Conservation (phyloP, 1,140 invertebrate genomes). For the Neodiprion fabricii region DNA sequence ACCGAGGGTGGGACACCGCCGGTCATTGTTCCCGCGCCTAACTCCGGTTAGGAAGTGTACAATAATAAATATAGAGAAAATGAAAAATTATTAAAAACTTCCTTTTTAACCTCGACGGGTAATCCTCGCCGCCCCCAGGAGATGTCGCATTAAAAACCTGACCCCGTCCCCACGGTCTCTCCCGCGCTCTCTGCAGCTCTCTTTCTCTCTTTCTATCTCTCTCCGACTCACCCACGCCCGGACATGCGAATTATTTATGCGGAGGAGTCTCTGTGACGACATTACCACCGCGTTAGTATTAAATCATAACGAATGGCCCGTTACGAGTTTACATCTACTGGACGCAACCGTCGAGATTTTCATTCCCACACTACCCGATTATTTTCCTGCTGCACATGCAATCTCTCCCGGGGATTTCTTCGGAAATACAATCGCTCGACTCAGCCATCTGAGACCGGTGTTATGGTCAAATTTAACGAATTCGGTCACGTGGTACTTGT, state of each 20-base stretch:
- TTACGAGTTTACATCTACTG: conserved; percentile 38
- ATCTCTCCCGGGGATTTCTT: too few relatives aligned
- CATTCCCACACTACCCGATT: not conserved
- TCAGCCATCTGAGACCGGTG: too few relatives aligned
- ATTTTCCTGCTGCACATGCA: too few relatives aligned
- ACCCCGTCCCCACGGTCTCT: conserved; percentile 27
- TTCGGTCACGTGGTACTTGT: too few relatives aligned
- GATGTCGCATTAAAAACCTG: conserved; percentile 59
- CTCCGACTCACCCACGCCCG: conserved; percentile 42
- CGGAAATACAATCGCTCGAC: too few relatives aligned
- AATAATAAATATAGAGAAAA: conserved; percentile 65
- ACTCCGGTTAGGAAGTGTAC: conserved; percentile 57
- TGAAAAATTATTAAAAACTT: conserved; percentile 66
- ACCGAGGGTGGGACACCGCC: conserved; percentile 36
- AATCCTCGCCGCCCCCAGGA: conserved; percentile 60
- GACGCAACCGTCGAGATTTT: not conserved
- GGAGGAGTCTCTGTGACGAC: conserved; percentile 61
- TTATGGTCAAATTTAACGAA: too few relatives aligned
- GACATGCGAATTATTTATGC: conserved; percentile 63
- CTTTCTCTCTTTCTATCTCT: conserved; percentile 21
- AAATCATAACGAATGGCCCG: conserved; percentile 64
- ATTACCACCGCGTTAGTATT: conserved; percentile 64
- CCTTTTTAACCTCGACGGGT: conserved; percentile 60
- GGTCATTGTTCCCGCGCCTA: conserved; percentile 55
- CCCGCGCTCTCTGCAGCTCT: conserved; percentile 24